Conservation (phyloP, 2,888 invertebrate species). For the Hofmannophila pseudospretella region DNA sequence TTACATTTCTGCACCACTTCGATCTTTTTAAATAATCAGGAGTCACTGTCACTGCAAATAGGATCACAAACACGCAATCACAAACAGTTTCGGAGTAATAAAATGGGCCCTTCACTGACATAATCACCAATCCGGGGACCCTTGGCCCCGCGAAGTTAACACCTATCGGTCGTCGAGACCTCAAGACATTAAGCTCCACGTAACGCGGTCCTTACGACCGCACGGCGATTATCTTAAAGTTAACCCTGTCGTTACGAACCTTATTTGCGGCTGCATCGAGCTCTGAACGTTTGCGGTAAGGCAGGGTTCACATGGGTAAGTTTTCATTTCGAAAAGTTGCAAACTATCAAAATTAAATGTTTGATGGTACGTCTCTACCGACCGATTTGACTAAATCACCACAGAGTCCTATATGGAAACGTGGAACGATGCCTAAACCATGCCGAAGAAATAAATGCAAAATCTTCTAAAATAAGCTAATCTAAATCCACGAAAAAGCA, state of each 20-base stretch:
- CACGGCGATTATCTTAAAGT: constrained; percentile 65
- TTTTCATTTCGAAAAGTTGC: too few relatives aligned
- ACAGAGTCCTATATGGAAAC: too few relatives aligned
- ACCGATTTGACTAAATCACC: too few relatives aligned
- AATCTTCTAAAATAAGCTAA: too few relatives aligned
- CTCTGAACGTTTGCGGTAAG: constrained; percentile 12
- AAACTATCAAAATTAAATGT: too few relatives aligned
- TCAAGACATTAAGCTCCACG: constrained; percentile 59
- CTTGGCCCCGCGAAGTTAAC: constrained; percentile 43
- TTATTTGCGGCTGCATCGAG: constrained; percentile 59
- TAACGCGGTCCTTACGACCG: constrained; percentile 47
- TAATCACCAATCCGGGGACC: constrained; percentile 42
- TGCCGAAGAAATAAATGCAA: too few relatives aligned
- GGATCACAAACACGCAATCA: constrained; percentile 34
- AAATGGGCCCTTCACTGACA: constrained; percentile 34
- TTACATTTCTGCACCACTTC: too few relatives aligned
- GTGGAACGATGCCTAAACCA: too few relatives aligned
- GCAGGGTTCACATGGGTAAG: constrained; percentile 16
- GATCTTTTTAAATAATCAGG: too few relatives aligned
- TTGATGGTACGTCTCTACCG: too few relatives aligned
- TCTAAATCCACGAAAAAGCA: too few relatives aligned
- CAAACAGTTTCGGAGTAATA: constrained; percentile 40
- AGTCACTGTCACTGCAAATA: not conserved
- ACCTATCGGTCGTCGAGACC: constrained; percentile 45
- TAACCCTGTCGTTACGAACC: constrained; percentile 65